Base-by-base conservation (phyloP, 2,797 vertebrate genomes). In the Xyrichtys novacula region DNA sequence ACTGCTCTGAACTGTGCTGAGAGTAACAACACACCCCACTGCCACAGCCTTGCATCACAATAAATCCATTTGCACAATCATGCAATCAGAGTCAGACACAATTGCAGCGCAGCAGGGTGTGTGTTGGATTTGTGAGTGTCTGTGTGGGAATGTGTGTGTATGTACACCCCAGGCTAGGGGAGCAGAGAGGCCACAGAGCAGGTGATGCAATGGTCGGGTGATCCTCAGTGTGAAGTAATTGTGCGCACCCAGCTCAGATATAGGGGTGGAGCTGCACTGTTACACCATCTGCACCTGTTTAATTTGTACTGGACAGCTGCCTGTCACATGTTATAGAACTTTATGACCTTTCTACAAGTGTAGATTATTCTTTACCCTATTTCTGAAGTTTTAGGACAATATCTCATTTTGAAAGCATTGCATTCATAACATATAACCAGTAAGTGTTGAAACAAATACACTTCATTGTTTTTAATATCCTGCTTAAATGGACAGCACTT, bases 41-140 rank as follows among this genome's bases (percentile, higher is more conserved):
- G 25, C 28, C 28, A 69, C 8, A 26, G 38, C 20, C 31, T 71
- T 61, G 62, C 16, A 71, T 69, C 62, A 78, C 60, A 71, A 72
- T 58, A 71, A 71, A 74, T 28, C 50, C 56, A 60, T 84, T 80
- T 82, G 49, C 69, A 83, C 69, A 81, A 80, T 60, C 17, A 67
- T 58, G 28, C 38, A 70, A 62, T 76, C 48, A 65, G 25, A 59
- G 31, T 49, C 46, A 59, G n/a, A 16, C 9, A 7, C 44, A 28
- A 59, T 31, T 39, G 44, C 20, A 44, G 2, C 9, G 1, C 11
- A 66, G 48, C 28, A 36, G 54, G 54, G 61, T 61, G 63, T 73
- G 57, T 71, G 44, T 65, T 29, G 32, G 49, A 54, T 56, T 29
- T 43, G 6, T 40, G 39, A n/a, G 39, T 40, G 39, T 40, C 10